Evolutionary conservation across 2,797 vertebrate species (phyloP).

Genomic region (Peromyscus attwateri): DNA sequence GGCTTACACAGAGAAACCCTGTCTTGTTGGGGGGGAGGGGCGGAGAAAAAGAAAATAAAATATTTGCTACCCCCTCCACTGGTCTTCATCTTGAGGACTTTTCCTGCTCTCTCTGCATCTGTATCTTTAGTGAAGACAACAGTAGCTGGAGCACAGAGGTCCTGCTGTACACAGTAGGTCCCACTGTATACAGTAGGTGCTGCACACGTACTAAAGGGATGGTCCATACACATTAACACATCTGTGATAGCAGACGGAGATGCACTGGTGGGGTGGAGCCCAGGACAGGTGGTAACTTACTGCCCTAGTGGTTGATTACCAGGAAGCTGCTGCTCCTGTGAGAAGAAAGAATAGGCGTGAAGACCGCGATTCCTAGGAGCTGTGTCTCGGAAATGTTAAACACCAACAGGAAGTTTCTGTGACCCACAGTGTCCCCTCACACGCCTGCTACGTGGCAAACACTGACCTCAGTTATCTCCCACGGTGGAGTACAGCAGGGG

Average conservation of each 20-base stretch:
- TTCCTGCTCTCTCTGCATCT: neutral
- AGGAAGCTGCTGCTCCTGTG: neutral
- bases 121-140: neutral
- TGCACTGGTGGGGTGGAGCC: neutral
- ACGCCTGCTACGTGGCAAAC: neutral
- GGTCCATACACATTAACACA: neutral
- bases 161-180: neutral
- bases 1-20: neutral
- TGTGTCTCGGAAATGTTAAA: conserved; percentile 12
- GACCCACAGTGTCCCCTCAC: neutral
- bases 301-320: neutral
- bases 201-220: conserved; percentile 3
- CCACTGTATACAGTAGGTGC: neutral
- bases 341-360: conserved; percentile 43
- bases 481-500: neutral
- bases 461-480: neutral
- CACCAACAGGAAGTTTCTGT: neutral
- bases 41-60: neutral
- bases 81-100: neutral
- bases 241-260: neutral
- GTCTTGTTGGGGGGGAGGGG: neutral
- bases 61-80: neutral
- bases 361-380: conserved; percentile 14
- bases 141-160: neutral
- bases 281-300: neutral